Percentiles rank a stretch among this genome's conserved stretches.
These are phyloP conservation scores for Pedionomus torquatus DNA, from an alignment of 2,113 vertebrate species.

Conservation along the genomic window DNA sequence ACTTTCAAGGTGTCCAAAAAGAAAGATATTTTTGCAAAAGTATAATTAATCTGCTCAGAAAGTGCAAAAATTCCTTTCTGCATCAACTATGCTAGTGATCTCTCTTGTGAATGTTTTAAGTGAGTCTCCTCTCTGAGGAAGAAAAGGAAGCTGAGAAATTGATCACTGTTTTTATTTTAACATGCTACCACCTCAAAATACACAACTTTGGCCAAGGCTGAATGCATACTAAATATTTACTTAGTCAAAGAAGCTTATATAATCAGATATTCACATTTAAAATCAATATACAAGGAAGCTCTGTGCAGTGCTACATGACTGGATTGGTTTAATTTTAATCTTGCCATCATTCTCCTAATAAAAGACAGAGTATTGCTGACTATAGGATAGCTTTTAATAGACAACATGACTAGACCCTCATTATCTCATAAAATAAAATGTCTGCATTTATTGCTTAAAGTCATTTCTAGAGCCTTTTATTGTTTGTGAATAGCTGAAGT, in stretches of 20 bases:
- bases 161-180: not conserved
- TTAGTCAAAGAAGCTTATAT: not conserved
- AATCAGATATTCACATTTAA: not conserved
- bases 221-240: conserved; percentile 8
- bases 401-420: conserved; percentile 48
- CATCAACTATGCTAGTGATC: not conserved
- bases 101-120: not conserved
- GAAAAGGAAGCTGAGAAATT: not conserved
- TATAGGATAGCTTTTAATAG: conserved; percentile 64
- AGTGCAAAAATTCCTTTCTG: conserved; percentile 7
- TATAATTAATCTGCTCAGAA: not conserved
- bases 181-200: not conserved
- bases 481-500: conserved; percentile 16
- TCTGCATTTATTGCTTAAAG: conserved; percentile 51
- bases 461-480: conserved; percentile 51
- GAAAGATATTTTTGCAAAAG: conserved; percentile 22
- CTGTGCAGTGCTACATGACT: conserved; percentile 29
- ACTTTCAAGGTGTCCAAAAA: not conserved
- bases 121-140: not conserved
- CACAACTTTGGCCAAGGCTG: not conserved
- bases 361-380: conserved; percentile 51
- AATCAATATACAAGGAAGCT: conserved; percentile 39
- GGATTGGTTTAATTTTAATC: conserved; percentile 64
- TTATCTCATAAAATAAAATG: conserved; percentile 62
- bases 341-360: conserved; percentile 61